phyloP scores from a whole-genome alignment of 2,888 invertebrate species.

The Fabriciana adippe region DNA sequence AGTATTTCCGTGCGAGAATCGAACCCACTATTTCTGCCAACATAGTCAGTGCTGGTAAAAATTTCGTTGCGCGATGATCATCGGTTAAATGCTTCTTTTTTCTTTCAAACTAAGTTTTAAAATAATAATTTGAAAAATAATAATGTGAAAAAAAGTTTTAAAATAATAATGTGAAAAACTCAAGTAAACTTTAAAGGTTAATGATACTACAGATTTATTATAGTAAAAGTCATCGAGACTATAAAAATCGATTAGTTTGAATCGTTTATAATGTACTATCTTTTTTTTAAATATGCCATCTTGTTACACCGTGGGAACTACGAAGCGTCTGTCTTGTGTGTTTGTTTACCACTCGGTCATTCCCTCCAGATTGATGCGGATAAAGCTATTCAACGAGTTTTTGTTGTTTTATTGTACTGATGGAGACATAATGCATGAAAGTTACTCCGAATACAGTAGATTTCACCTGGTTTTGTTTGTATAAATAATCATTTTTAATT shows the following conservation, averaged over 20 bases:
- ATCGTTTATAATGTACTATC: background rate
- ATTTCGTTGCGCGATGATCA: too few species aligned
- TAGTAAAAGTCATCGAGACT: too few species aligned
- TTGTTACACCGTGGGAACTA: conserved; percentile 35
- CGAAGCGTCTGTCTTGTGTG: conserved; percentile 19
- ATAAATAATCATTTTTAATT: too few species aligned
- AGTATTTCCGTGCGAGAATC: too few species aligned
- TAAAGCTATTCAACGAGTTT: conserved; percentile 11
- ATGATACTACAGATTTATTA: too few species aligned
- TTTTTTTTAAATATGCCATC: conserved; percentile 1
- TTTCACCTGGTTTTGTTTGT: too few species aligned
- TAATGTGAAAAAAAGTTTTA: background rate
- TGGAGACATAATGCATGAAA: conserved; percentile 10
- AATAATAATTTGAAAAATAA: too few species aligned
- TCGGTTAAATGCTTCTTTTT: too few species aligned
- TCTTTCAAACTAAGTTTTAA: background rate
- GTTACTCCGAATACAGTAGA: too few species aligned
- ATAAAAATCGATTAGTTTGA: background rate
- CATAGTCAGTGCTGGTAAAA: too few species aligned
- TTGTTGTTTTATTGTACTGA: conserved; percentile 8
- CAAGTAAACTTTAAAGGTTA: too few species aligned
- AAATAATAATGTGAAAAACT: background rate
- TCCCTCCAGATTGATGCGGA: conserved; percentile 23
- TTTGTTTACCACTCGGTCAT: conserved; percentile 31
- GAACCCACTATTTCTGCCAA: too few species aligned